phyloP scores from a whole-genome alignment of 1,140 invertebrate species.

The Forficula auricularia region DNA sequence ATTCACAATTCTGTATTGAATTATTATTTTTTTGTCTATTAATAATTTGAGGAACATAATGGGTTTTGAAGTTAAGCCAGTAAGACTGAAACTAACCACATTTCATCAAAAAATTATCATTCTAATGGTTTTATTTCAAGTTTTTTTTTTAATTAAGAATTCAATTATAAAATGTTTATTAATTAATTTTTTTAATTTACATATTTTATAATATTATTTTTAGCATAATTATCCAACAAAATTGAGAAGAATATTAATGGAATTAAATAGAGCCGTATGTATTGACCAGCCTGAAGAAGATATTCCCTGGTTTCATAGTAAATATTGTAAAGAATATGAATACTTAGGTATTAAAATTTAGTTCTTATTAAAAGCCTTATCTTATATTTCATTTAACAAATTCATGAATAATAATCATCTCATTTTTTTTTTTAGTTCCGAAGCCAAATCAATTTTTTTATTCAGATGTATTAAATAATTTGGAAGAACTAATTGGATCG shows the following conservation, averaged over 20 bases:
- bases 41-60: no score
- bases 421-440: conserved; percentile 14
- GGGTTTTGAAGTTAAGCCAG: no score
- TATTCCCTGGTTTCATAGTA: conserved; percentile 46
- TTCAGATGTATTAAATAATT: conserved; percentile 13
- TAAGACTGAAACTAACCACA: no score
- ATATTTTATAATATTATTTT: conserved; percentile 13
- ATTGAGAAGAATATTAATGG: conserved; percentile 35
- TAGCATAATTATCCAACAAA: conserved; percentile 32
- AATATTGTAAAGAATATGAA: conserved; percentile 31
- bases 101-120: no score
- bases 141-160: conserved; percentile 8
- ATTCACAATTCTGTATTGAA: no score
- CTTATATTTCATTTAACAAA: no score
- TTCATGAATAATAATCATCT: no score
- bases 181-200: conserved; percentile 9
- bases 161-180: conserved; percentile 4
- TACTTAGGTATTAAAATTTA: conserved; percentile 18
- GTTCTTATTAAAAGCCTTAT: no score
- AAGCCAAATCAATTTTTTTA: conserved; percentile 6
- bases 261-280: conserved; percentile 41
- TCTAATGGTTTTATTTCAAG: no score
- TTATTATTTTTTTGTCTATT: no score
- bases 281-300: conserved; percentile 38
- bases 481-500: conserved; percentile 12